These are phyloP conservation scores for Lithophane semibrunnea DNA, from an alignment of 2,888 invertebrate species.

Conservation along the genomic window DNA sequence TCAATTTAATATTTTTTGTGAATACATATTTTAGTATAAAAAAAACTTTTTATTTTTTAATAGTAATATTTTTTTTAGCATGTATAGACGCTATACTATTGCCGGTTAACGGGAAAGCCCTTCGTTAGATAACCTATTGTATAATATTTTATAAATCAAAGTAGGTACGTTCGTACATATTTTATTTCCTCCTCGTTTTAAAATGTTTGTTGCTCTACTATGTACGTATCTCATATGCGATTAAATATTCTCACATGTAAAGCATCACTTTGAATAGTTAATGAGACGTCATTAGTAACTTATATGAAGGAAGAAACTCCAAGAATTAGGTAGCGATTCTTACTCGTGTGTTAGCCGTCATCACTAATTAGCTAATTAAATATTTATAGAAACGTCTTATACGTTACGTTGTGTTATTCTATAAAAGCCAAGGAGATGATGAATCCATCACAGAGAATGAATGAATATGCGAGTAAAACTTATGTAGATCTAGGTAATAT, in stretches of 20 bases:
- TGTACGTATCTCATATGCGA: not conserved
- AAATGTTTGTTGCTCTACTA: no score
- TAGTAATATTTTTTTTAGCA: no score
- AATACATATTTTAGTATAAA: no score
- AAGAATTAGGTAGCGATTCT: constrained; percentile 70
- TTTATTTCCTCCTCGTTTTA: no score
- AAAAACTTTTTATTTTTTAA: no score
- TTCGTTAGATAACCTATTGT: no score
- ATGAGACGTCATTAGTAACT: constrained; percentile 69
- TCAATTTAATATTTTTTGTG: no score
- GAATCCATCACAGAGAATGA: not conserved
- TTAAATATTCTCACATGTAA: constrained; percentile 48
- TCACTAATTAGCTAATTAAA: constrained; percentile 72
- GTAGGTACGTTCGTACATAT: no score
- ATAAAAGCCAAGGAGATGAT: not conserved
- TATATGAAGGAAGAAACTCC: constrained; percentile 62
- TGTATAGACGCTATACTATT: no score
- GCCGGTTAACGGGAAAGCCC: no score
- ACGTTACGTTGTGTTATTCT: not conserved
- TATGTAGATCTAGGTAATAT: not conserved
- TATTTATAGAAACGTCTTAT: constrained; percentile 64
- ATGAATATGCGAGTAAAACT: not conserved
- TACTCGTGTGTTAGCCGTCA: constrained; percentile 66
- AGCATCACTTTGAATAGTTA: constrained; percentile 67
- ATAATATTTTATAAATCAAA: no score